Evolutionary conservation across 2,888 invertebrate genomes (phyloP).

Genomic region (Tanypteryx hageni): DNA sequence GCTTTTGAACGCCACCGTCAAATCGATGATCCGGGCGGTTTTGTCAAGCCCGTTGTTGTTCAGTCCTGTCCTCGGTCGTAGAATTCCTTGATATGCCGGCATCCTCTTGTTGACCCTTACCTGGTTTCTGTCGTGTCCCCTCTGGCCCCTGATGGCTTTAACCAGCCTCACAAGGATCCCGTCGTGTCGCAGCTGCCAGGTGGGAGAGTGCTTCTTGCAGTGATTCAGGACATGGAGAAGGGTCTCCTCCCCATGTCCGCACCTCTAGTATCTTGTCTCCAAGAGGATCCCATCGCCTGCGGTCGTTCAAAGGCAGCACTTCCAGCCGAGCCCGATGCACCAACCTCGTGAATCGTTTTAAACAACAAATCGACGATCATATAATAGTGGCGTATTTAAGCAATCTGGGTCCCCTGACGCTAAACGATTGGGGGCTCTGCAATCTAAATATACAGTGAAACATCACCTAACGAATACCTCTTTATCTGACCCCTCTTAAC

Average conservation of each 20-base stretch:
- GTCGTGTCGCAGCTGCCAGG: conserved; percentile 70
- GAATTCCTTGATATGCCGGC: no score
- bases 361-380: no score
- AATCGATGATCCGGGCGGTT: conserved; percentile 69
- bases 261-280: conserved; percentile 70
- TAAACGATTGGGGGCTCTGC: no score
- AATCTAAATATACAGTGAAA: no score
- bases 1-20: conserved; percentile 71
- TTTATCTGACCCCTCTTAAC: no score
- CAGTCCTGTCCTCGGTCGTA: no score
- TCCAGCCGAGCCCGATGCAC: conserved; percentile 72
- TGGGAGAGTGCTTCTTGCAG: no score
- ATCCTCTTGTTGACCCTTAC: conserved; percentile 67
- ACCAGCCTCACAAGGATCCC: conserved; percentile 69
- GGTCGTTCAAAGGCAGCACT: conserved; percentile 69
- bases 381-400: no score
- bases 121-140: neutral
- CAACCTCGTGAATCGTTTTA: no score
- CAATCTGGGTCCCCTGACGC: no score
- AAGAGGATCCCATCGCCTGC: conserved; percentile 66
- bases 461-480: no score
- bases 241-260: conserved; percentile 70
- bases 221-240: no score
- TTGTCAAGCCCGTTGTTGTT: conserved; percentile 65
- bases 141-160: conserved; percentile 67